Base-by-base conservation (phyloP, 2,113 vertebrate genomes). In the Gavialis gangeticus region DNA sequence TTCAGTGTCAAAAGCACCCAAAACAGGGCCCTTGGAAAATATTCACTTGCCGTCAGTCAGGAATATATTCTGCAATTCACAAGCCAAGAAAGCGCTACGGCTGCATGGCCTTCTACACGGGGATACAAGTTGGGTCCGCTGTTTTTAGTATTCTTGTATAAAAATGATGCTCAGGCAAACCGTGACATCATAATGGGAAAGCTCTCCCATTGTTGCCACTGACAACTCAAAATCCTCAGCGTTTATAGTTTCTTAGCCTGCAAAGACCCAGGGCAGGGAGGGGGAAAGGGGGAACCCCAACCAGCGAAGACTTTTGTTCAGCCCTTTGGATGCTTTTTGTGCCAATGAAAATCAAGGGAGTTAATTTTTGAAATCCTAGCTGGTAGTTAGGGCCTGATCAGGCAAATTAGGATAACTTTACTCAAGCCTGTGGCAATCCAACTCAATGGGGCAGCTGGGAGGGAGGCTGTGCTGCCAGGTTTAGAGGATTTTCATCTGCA, bases 101-200 rank as follows among this genome's bases (percentile, higher is more conserved):
- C 54, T 64, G 79, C 28, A 17, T 64, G 27, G 67, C 34, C 62
- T 87, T 63, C 10, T 25, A 56, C 66, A 76, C 19, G 67, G 85
- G 84, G 73, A 34, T 67, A 77, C n/a, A 59, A 84, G 71, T 3
- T 14, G 56, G 1, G 14, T 24, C 64, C 84, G 75, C 84, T 82
- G 4, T 16, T 28, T 58, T 8, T 4, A 3, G 1, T 79, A 79
- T 56, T 90, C 27, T 71, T 96, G 88, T 46, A 89, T 58, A 73
- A 82, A 59, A 84, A 71, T 25, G 58, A 88, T 69, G 75, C 83
- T 82, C 75, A 82, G 75, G 34, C 93, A 88, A 91, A 96, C 77
- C 66, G 75, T 56, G 58, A 80, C 64, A 75, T 89, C 30, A 24
- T 76, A 67, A 76, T 3, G 64, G 46, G 46, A 46, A 94, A 80